Evolutionary conservation across 2,797 vertebrate species (phyloP).

Genomic region (Synaphobranchus kaupii): DNA sequence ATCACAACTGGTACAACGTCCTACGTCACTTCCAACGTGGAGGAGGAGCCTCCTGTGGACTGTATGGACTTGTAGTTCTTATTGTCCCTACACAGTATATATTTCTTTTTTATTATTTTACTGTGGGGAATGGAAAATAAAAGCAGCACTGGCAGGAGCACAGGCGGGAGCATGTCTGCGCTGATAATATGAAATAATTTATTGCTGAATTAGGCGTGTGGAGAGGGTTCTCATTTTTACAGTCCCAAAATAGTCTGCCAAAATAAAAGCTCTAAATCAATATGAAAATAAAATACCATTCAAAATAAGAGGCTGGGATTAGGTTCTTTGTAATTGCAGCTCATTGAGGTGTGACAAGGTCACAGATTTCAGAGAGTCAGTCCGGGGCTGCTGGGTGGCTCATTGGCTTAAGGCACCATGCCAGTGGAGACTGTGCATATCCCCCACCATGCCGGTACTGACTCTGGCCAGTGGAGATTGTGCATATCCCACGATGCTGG

Average conservation of each 20-base stretch:
- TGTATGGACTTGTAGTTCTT: no score
- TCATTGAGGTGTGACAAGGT: slow-evolving; percentile 19
- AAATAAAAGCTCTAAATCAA: slow-evolving; percentile 32
- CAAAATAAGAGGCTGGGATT: background rate
- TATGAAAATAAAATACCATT: slow-evolving; percentile 16
- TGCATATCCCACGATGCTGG: no score
- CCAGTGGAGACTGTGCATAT: no score
- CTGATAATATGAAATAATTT: slow-evolving; percentile 28
- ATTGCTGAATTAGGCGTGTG: slow-evolving; percentile 21
- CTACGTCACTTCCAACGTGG: no score
- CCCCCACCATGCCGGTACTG: no score
- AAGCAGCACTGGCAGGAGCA: background rate
- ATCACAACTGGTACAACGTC: no score
- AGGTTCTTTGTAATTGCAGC: slow-evolving; percentile 18
- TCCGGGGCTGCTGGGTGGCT: no score
- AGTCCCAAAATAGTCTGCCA: slow-evolving; percentile 1
- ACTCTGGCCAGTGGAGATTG: no score
- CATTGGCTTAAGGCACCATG: background rate
- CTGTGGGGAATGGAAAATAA: background rate
- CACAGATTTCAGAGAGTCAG: background rate
- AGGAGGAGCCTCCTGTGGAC: no score
- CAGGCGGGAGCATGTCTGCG: background rate
- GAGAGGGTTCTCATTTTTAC: slow-evolving; percentile 13
- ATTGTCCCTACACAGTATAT: no score
- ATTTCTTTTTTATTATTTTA: background rate